Evolutionary conservation across 2,888 invertebrate species (phyloP).

Genomic region (Drosophila neutralis): DNA sequence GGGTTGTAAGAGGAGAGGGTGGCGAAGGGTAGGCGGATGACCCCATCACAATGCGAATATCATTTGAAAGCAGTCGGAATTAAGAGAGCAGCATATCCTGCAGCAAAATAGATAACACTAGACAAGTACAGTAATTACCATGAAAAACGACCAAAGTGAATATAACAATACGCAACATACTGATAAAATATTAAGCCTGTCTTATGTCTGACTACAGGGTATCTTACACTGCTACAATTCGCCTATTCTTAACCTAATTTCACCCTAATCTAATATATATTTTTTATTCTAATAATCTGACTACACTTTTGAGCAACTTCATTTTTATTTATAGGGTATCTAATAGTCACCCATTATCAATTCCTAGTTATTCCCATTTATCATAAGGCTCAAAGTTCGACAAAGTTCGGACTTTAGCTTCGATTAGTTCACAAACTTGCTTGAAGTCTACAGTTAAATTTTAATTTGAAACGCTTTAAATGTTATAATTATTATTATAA

Average conservation of each 20-base stretch:
- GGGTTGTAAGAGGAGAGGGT: not conserved
- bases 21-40: not conserved
- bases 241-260: not conserved
- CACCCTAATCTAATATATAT: not conserved
- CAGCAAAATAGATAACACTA: constrained; percentile 9
- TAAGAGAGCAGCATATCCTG: not conserved
- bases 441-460: constrained; percentile 2
- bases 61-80: constrained; percentile 20
- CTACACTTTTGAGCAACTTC: not conserved
- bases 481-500: not conserved
- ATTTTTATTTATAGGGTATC: constrained; percentile 3
- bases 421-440: constrained; percentile 11
- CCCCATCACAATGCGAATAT: constrained; percentile 37
- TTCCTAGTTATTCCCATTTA: not conserved
- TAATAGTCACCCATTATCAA: not conserved
- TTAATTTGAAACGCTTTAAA: constrained; percentile 3
- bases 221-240: not conserved
- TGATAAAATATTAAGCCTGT: too few relatives aligned
- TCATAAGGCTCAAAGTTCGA: constrained; percentile 5
- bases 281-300: not conserved
- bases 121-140: constrained; percentile 6
- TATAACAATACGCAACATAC: not conserved
- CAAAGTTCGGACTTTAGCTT: not conserved
- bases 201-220: not conserved
- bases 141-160: not conserved